Base-by-base conservation (phyloP, 2,113 vertebrate species). In the Odontophorus gujanensis region DNA sequence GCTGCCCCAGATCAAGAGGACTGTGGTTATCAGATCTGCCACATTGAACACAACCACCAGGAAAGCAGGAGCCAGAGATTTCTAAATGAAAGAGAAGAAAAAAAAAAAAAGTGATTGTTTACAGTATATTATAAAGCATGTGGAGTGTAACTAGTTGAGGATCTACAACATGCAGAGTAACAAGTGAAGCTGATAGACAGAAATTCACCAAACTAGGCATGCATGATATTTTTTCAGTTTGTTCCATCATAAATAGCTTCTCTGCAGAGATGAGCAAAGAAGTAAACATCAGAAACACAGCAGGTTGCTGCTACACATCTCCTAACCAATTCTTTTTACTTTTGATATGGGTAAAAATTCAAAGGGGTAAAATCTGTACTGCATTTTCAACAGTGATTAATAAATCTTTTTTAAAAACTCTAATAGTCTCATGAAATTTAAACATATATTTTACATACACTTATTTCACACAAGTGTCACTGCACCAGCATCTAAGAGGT, bases 111-210 rank as follows among this genome's bases (percentile, higher is more conserved):
- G 38, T 7, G 55, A 67, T 80, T 95, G 15, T 83, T 83, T 67
- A 53, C 71, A 94, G 82, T 81, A 30, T 9, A 68, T 91, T 92
- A 72, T 62, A 40, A 94, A 94, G 58, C 67, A 18, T 9, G 25
- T 82, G 67, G 72, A 85, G 55, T 62, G 36, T 43, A 91, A 92
- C 93, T 76, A 80, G 74, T 36, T 73, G 67, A 89, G 62, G 32
- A 73, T 76, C 62, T 93, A 75, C 85, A 45, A 7, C 93, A 85
- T 89, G 85, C 67, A 45, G 92, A 76, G 40, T 69, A 92, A 45
- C 43, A 82, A 89, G 48, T 48, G 26, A 82, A 80, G 40, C n/a
- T 85, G 75, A 83, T 55, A 95, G 42, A n/a, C 73, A 87, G 63
- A 89, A 92, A 87, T 66, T 45, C 48, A 80, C 57, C 82, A 65